phyloP scores from a whole-genome alignment of 2,113 vertebrate species.

The Tympanuchus pallidicinctus region DNA sequence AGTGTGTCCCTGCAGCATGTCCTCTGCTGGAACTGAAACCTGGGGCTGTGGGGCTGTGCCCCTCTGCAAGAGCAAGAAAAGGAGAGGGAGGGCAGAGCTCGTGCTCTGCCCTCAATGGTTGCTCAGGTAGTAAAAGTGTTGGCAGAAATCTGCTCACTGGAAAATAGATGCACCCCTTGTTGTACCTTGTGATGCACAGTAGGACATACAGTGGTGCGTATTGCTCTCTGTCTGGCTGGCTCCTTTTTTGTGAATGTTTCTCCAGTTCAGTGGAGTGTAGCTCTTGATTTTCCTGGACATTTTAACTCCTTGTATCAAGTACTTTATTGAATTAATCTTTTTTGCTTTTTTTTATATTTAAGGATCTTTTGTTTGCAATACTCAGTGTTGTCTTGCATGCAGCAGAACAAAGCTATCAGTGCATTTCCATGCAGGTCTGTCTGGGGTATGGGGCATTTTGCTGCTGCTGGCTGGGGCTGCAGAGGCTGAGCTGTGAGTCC shows the following conservation, averaged over 20 bases:
- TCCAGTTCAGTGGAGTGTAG: background rate
- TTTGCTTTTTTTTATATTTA: background rate
- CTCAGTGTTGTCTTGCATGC: background rate
- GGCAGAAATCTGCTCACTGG: background rate
- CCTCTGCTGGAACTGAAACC: constrained; percentile 1
- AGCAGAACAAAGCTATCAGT: background rate
- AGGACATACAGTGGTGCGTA: background rate
- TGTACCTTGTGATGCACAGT: background rate
- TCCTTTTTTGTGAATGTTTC: background rate
- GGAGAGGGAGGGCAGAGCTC: background rate
- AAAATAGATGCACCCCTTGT: background rate
- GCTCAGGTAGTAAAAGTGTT: background rate
- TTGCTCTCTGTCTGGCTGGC: background rate
- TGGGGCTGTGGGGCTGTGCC: background rate
- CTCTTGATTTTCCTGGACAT: background rate
- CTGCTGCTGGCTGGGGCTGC: background rate
- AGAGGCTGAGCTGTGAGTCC: background rate
- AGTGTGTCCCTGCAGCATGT: constrained; percentile 33
- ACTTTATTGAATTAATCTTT: background rate
- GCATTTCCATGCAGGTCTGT: background rate
- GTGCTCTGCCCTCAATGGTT: background rate
- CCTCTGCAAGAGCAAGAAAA: background rate
- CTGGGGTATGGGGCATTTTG: background rate
- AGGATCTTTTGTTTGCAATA: background rate
- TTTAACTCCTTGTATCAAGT: background rate